Percentiles rank a stretch among this genome's conserved stretches.
phyloP scores from a whole-genome alignment of 2,888 invertebrate species.

The Polylopha cassiicola region DNA sequence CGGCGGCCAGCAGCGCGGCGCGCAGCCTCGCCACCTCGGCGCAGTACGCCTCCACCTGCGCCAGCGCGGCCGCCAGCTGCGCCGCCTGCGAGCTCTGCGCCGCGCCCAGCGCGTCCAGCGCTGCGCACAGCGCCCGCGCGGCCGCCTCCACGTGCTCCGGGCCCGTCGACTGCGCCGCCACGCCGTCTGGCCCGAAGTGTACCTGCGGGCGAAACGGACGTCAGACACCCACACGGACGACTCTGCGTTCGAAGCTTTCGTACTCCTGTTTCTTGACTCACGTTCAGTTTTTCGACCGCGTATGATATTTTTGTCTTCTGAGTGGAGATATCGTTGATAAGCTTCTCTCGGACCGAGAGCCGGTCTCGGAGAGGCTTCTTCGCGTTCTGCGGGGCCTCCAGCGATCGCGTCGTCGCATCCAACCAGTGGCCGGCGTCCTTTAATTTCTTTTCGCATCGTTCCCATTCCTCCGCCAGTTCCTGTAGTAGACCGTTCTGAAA shows the following conservation, averaged over 20 bases:
- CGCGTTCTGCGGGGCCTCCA: constrained; percentile 89
- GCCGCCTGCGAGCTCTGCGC: constrained; percentile 80
- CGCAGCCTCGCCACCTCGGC: constrained; percentile 90
- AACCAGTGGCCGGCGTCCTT: constrained; percentile 93
- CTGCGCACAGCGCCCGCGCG: constrained; percentile 81
- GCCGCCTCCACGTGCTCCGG: constrained; percentile 83
- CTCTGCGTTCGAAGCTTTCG: neutral
- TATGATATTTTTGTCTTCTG: constrained; percentile 93
- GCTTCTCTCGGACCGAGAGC: constrained; percentile 89
- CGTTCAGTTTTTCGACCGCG: constrained; percentile 93
- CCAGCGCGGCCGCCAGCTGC: constrained; percentile 84
- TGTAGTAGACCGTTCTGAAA: constrained; percentile 89
- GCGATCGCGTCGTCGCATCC: constrained; percentile 86
- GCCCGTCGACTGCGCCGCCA: constrained; percentile 85
- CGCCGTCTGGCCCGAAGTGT: constrained; percentile 91
- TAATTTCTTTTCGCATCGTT: constrained; percentile 95
- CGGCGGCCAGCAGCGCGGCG: constrained; percentile 89
- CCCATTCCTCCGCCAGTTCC: constrained; percentile 97
- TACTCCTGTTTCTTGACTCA: constrained; percentile 52
- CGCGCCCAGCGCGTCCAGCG: constrained; percentile 82
- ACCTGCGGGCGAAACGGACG: constrained; percentile 74
- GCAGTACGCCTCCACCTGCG: constrained; percentile 92
- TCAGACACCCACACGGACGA: neutral
- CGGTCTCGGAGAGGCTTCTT: constrained; percentile 93
- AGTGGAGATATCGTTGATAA: constrained; percentile 89